Evolutionary conservation across 1,140 invertebrate species (phyloP), one percentile per base, ranked within the genome.

Genomic region (Schlechtendalia chinensis): DNA sequence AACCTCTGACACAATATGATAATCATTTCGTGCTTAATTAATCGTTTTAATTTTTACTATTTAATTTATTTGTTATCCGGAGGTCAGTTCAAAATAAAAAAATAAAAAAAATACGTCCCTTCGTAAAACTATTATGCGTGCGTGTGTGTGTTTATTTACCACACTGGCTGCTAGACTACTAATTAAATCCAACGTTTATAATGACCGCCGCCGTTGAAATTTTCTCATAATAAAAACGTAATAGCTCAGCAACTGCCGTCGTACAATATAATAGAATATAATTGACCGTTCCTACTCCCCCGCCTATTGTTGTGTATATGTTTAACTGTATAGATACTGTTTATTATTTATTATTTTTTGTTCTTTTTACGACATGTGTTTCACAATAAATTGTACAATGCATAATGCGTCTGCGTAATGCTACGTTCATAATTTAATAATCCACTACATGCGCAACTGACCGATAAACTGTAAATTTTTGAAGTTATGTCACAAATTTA

Each of bases 361-460:
- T 39, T 39, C 8, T 39, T 72, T 79, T 79, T 79, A 79, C 75
- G 58, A 79, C 75, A 79, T 79, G 39, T 79, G 75, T 79, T 79
- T 79, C 75, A 63, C 22, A 79, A 79, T 79, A 50, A 63, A 50
- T 45, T 63, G 19, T 47, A 63, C 58, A 77, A 39, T 19, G 22
- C n/a, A 65, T 5, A 54, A 54, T 65, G 58, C 56, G n/a, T 12
- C 29, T 17, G 58, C 61, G 22, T 61, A 61, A 61, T 27, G 58
- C 32, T 61, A 47, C 45, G n/a, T 77, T 77, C 32, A 8, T 59
- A 77, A 77, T 77, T 79, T 79, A 63, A 79, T 79, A 63, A 79
- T 79, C 39, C 24, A 16, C 39, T 50, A 10, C n/a, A 29, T 12
- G 75, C n/a, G 53, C 56, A 59, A 32, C 72, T 75, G 74, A 79